A percentile compares a stretch with the other conserved stretches of the same genome.
These are phyloP conservation scores for Ageneiosus marmoratus DNA, from an alignment of 2,113 vertebrate species.

Conservation along the genomic window DNA sequence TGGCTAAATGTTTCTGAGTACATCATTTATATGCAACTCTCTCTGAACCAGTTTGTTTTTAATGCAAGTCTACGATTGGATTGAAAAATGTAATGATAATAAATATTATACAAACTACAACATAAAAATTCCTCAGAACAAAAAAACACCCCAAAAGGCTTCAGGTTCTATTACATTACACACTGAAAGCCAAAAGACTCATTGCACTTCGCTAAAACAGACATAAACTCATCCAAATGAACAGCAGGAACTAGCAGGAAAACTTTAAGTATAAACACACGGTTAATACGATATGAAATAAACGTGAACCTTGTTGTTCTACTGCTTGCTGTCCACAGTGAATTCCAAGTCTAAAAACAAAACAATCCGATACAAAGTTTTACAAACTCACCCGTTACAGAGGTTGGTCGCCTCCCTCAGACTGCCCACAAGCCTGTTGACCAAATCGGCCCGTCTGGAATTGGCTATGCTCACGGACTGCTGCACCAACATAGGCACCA, in stretches of 20 bases:
- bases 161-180: too few relatives aligned
- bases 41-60: not conserved
- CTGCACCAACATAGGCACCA: slow-evolving; percentile 95
- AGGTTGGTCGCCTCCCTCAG: slow-evolving; percentile 96
- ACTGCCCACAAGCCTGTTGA: slow-evolving; percentile 89
- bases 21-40: too few relatives aligned
- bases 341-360: not conserved
- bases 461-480: slow-evolving; percentile 85
- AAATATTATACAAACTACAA: not conserved
- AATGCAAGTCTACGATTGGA: not conserved
- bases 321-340: not conserved
- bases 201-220: too few relatives aligned
- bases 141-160: too few relatives aligned
- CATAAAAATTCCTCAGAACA: too few relatives aligned
- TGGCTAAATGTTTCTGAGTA: too few relatives aligned
- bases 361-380: not conserved
- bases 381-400: slow-evolving; percentile 85
- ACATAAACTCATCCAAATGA: too few relatives aligned
- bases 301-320: not conserved
- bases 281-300: too few relatives aligned
- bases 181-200: too few relatives aligned
- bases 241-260: too few relatives aligned
- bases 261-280: too few relatives aligned
- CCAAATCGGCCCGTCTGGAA: slow-evolving; percentile 89
- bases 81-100: not conserved